Conservation (phyloP, 2,888 invertebrate species). For the Andrena hattorfiana region DNA sequence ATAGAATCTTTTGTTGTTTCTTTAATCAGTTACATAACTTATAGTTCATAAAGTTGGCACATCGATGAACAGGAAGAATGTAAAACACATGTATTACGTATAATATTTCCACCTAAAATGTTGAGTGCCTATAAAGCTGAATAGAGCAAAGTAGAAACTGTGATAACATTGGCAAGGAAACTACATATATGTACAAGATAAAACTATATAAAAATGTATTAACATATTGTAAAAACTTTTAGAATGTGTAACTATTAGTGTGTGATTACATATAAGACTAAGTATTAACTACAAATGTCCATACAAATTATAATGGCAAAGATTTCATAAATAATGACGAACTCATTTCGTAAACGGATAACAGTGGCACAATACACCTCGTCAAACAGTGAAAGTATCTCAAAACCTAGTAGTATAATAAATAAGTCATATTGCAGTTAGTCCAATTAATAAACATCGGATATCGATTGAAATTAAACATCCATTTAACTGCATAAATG, state of each 20-base stretch:
- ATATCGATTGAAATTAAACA: conserved; percentile 6
- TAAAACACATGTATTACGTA: conserved; percentile 10
- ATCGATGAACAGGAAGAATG: background rate
- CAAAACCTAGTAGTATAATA: conserved; percentile 15
- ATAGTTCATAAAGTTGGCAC: conserved; percentile 41
- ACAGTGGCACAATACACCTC: conserved; percentile 20
- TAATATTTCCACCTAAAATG: background rate
- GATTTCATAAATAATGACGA: conserved; percentile 16
- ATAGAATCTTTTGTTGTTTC: conserved; percentile 30
- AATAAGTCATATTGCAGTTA: conserved; percentile 31
- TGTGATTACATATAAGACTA: conserved; percentile 4
- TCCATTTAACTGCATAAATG: background rate
- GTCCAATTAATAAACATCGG: conserved; percentile 12
- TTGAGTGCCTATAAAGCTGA: background rate
- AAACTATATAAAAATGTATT: conserved; percentile 5
- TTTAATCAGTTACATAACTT: conserved; percentile 26
- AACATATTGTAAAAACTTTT: conserved; percentile 7
- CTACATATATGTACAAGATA: conserved; percentile 29
- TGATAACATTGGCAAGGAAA: conserved; percentile 7
- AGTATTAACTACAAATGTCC: conserved; percentile 4
- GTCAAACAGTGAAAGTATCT: conserved; percentile 10
- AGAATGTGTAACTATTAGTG: background rate
- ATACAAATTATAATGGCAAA: background rate
- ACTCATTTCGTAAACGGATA: conserved; percentile 14
- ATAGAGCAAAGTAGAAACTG: conserved; percentile 14